Conservation (phyloP, 1,140 invertebrate species). For the Drosophila yakuba region DNA sequence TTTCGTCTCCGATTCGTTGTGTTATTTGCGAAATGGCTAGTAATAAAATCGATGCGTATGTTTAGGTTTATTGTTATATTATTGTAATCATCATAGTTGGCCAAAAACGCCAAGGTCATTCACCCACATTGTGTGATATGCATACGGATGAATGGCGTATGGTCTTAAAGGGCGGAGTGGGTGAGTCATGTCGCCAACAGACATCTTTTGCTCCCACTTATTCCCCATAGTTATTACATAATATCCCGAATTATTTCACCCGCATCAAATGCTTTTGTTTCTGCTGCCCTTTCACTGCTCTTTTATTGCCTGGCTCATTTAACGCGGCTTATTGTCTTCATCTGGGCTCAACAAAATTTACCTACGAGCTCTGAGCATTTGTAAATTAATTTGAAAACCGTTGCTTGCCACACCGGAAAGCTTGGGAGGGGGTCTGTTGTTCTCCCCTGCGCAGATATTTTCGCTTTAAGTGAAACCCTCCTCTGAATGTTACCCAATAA, state of each 20-base stretch:
- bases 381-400: slow-evolving; percentile 50
- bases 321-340: slow-evolving; percentile 49
- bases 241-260: slow-evolving; percentile 51
- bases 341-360: slow-evolving; percentile 37
- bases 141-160: slow-evolving; percentile 20
- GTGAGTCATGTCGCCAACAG: slow-evolving; percentile 33
- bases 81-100: slow-evolving; percentile 64
- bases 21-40: slow-evolving; percentile 68
- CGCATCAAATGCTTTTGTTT: slow-evolving; percentile 30
- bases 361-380: slow-evolving; percentile 30
- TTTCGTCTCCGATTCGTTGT: slow-evolving; percentile 45
- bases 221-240: slow-evolving; percentile 28
- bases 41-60: slow-evolving; percentile 49
- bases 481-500: slow-evolving; percentile 18
- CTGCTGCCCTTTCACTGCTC: slow-evolving; percentile 47
- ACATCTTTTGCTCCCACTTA: slow-evolving; percentile 7
- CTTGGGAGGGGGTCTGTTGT: slow-evolving; percentile 15
- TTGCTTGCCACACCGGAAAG: slow-evolving; percentile 41
- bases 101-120: slow-evolving; percentile 70
- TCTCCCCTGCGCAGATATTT: slow-evolving; percentile 11
- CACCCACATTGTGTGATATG: slow-evolving; percentile 69
- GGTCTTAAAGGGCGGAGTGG: slow-evolving; percentile 8
- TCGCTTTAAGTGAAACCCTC: slow-evolving; percentile 28
- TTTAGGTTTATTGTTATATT: slow-evolving; percentile 30
- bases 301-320: slow-evolving; percentile 39